Evolutionary conservation across 1,140 invertebrate genomes (phyloP).

Genomic region (Oscheius sp.): DNA sequence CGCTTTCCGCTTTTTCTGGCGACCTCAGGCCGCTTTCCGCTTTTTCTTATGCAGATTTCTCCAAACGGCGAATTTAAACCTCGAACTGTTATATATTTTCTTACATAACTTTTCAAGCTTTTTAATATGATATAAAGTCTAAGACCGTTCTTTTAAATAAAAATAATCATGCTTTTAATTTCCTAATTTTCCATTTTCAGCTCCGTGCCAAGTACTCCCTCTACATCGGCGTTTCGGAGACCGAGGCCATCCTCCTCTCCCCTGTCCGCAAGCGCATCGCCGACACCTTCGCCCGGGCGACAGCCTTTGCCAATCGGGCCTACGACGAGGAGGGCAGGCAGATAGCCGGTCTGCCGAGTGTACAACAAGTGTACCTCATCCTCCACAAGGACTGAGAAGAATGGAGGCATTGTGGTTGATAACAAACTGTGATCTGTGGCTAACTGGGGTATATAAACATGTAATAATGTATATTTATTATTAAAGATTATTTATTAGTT

Average conservation of each 20-base stretch:
- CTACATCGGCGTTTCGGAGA: slow-evolving; percentile 56
- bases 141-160: background rate
- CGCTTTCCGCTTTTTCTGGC: too few species aligned
- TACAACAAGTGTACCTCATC: slow-evolving; percentile 56
- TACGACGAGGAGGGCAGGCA: slow-evolving; percentile 49
- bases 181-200: slow-evolving; percentile 37
- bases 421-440: background rate
- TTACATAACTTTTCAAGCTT: too few species aligned
- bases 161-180: background rate
- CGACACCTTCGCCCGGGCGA: slow-evolving; percentile 46
- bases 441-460: background rate
- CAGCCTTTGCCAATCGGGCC: slow-evolving; percentile 44
- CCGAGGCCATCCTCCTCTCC: slow-evolving; percentile 56
- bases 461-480: background rate
- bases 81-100: too few species aligned
- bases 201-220: slow-evolving; percentile 48
- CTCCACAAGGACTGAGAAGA: slow-evolving; percentile 41
- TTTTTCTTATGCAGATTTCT: too few species aligned
- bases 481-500: too few species aligned
- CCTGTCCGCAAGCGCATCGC: slow-evolving; percentile 51
- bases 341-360: slow-evolving; percentile 52
- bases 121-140: too few species aligned
- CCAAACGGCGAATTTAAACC: too few species aligned
- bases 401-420: background rate
- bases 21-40: too few species aligned